Evolutionary conservation across 1,140 invertebrate species (phyloP), one percentile per base, ranked within the genome.

Genomic region (Drosophila sp.): DNA sequence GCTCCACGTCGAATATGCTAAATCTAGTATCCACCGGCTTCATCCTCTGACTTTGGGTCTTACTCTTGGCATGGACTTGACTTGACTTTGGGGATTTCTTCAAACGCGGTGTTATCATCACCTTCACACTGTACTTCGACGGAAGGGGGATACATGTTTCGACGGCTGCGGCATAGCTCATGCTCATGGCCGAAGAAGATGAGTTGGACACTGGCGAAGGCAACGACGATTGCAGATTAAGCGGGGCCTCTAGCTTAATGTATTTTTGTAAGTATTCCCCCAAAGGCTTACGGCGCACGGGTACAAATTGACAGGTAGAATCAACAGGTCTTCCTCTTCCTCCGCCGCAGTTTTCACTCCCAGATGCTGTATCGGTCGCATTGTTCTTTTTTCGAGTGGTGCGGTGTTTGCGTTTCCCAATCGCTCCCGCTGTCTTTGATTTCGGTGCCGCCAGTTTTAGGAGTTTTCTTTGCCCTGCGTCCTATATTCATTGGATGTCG

Each of bases 161-260:
- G 1, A 83, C 71, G 8, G 80, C 80, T 2, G 65, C 79, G 10
- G 80, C 79, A 61, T 83, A 83, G 27, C 70, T 83, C 78, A 75
- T 78, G 1, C 64, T 55, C 32, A 60, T 33, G 41, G 23, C 30
- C 3, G 23, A 35, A 4, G 56, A 58, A 3, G 29, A 56, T 30
- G 54, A 56, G 4, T 50, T 25, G 23, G 44, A 4, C 44, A 50
- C 44, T 17, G 67, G 63, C 5, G 50, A 32, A 25, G 64, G 61
- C 4, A 72, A 40, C 23, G 64, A 65, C 0, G 55, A 8, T 17
- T 32, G 25, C 11, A 33, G 17, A 10, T 23, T 23, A n/a, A 5
- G 6, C 25, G 66, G n/a, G 38, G 65, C 55, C 8, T 72, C 68
- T 3, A 78, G 29, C 11, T 70, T 60, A 58, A 83, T 60, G 33